These are phyloP conservation scores for Netelia virgata DNA, from an alignment of 2,888 invertebrate species.

Conservation along the genomic window DNA sequence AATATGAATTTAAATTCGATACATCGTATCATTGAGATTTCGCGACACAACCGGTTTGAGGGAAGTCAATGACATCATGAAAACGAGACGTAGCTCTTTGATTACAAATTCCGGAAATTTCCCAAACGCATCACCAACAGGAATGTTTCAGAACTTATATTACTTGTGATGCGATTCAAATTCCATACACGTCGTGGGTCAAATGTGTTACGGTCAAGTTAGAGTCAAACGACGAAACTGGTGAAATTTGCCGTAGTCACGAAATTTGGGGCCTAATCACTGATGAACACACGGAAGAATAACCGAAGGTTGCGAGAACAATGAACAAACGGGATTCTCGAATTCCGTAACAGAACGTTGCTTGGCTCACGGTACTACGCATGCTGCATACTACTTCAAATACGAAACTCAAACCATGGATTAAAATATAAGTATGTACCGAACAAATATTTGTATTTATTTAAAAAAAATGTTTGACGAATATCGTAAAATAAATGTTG, in stretches of 20 bases:
- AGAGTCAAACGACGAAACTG: slow-evolving; percentile 43
- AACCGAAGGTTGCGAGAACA: slow-evolving; percentile 19
- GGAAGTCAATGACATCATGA: slow-evolving; percentile 17
- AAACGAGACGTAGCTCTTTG: slow-evolving; percentile 8
- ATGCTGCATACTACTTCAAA: not conserved
- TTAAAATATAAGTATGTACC: not conserved
- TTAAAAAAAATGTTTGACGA: too few relatives aligned
- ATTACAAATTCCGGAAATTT: slow-evolving; percentile 25
- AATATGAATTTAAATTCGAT: too few relatives aligned
- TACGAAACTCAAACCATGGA: not conserved
- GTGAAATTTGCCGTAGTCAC: slow-evolving; percentile 74
- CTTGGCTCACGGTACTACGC: not conserved
- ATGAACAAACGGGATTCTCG: not conserved
- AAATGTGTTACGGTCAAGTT: slow-evolving; percentile 66
- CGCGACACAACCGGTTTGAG: too few relatives aligned
- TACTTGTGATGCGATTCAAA: slow-evolving; percentile 75
- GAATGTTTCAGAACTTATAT: not conserved
- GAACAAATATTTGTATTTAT: too few relatives aligned
- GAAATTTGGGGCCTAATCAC: slow-evolving; percentile 81
- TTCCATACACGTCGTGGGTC: slow-evolving; percentile 66
- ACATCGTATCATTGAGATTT: too few relatives aligned
- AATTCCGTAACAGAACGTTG: not conserved
- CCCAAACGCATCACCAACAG: not conserved
- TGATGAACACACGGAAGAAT: slow-evolving; percentile 75
- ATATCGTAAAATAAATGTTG: too few relatives aligned